phyloP scores from a whole-genome alignment of 2,888 invertebrate species.

The Hofmannophila pseudospretella region DNA sequence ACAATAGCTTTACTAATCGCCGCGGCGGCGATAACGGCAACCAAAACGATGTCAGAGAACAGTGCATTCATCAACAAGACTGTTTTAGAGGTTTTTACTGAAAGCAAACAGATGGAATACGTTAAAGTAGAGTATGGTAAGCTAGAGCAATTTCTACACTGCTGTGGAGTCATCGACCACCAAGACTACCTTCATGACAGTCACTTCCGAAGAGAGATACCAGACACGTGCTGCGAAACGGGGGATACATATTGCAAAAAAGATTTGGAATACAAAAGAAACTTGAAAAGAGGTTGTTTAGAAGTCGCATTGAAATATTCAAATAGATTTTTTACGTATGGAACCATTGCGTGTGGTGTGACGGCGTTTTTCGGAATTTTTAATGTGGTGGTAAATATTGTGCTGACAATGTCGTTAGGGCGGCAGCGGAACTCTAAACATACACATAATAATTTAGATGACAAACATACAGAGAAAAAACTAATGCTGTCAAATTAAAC shows the following conservation, averaged over 20 bases:
- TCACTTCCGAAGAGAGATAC: constrained; percentile 20
- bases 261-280: constrained; percentile 5
- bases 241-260: background rate
- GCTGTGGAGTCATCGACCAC: constrained; percentile 36
- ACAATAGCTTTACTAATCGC: constrained; percentile 25
- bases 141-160: constrained; percentile 36
- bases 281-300: constrained; percentile 9
- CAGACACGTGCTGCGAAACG: constrained; percentile 36
- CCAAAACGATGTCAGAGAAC: constrained; percentile 30
- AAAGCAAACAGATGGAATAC: constrained; percentile 27
- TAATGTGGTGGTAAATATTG: background rate
- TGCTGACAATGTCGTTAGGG: background rate
- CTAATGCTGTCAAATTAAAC: no score
- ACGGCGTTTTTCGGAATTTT: background rate
- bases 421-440: background rate
- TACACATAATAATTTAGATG: no score
- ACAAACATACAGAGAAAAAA: no score
- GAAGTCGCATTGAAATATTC: constrained; percentile 12
- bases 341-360: background rate
- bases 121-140: constrained; percentile 26
- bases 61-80: constrained; percentile 39
- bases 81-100: constrained; percentile 34
- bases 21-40: constrained; percentile 26
- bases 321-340: constrained; percentile 8
- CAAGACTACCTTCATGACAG: constrained; percentile 13